Base-by-base conservation (phyloP, 1,140 invertebrate species). In the Mactra quadrangularis region DNA sequence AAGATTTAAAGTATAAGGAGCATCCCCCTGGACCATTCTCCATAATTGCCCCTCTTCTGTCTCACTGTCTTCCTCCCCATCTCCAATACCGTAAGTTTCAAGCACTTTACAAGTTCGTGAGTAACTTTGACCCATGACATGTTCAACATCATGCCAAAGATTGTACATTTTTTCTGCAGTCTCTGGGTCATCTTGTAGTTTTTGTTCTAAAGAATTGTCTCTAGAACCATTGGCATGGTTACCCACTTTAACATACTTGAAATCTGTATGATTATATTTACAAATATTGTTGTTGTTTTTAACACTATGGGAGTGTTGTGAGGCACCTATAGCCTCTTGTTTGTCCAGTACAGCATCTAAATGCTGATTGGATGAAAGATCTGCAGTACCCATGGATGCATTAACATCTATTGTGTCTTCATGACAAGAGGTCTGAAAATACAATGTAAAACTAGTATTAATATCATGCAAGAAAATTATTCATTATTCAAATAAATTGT, bases 21-120 rank as follows among this genome's bases (percentile, higher is more conserved):
- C 82, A 64, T 89, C 88, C 45, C 89, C 87, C 74, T 89, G 86
- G 52, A 90, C 85, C 83, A 90, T 89, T 59, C 84, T 68, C 89
- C 89, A 89, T 27, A 89, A 79, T 22, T 88, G 88, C 33, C 86
- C 88, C 72, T 90, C 89, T 59, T 88, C 85, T 29, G 82, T 85
- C 22, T 90, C 88, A 74, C 86, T 86, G 57, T 86, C 83, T 27
- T 84, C 82, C 53, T 88, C 78, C 33, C 85, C 87, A 9, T 88
- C 87, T 4, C 87, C 88, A 25, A 90, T 84, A 41, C 89, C 89
- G 86, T 84, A 87, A 29, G 85, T 82, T 81, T 86, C 72, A 62
- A 90, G 79, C 70, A 79, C 84, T 68, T 86, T 75, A 52, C 70
- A 38, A n/a, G 88, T 83, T 19, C 62, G 50, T 29, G 70, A 71